These are phyloP conservation scores for Emys orbicularis DNA, from an alignment of 2,797 vertebrate genomes.

Conservation along the genomic window DNA sequence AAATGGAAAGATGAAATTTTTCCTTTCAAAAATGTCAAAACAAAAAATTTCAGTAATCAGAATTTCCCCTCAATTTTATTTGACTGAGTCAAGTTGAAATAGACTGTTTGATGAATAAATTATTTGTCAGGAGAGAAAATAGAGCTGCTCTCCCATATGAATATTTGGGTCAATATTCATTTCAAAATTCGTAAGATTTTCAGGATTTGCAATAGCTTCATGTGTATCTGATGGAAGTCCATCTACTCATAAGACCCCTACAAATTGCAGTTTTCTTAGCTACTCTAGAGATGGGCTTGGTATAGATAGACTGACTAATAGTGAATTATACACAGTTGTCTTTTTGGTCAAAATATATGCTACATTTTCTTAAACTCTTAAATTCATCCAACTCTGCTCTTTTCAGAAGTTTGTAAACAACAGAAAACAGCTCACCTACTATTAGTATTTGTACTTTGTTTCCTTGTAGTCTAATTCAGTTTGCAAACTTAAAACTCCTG, in stretches of 20 bases:
- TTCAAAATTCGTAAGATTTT: not conserved
- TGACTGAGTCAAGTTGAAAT: not conserved
- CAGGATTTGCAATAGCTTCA: not conserved
- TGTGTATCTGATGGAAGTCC: not conserved
- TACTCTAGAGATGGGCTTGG: not conserved
- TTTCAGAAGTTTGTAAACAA: not conserved
- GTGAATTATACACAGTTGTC: fast-evolving
- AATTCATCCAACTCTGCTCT: not conserved
- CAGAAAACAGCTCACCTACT: not conserved
- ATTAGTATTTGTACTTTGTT: not conserved
- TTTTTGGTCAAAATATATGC: not conserved
- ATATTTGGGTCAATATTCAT: not conserved
- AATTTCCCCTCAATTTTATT: not conserved
- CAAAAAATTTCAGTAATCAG: not conserved
- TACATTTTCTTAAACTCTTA: not conserved
- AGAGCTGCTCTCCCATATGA: not conserved
- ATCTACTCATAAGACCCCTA: not conserved
- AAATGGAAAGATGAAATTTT: not conserved
- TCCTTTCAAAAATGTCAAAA: not conserved
- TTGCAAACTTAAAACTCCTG: slow-evolving; percentile 33
- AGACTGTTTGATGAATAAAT: not conserved
- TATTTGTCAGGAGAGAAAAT: not conserved
- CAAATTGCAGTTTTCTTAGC: not conserved
- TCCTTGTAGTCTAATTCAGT: slow-evolving; percentile 17
- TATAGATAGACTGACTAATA: not conserved